phyloP scores from a whole-genome alignment of 1,140 invertebrate species.

The Pseudomyrmex dendroicus region DNA sequence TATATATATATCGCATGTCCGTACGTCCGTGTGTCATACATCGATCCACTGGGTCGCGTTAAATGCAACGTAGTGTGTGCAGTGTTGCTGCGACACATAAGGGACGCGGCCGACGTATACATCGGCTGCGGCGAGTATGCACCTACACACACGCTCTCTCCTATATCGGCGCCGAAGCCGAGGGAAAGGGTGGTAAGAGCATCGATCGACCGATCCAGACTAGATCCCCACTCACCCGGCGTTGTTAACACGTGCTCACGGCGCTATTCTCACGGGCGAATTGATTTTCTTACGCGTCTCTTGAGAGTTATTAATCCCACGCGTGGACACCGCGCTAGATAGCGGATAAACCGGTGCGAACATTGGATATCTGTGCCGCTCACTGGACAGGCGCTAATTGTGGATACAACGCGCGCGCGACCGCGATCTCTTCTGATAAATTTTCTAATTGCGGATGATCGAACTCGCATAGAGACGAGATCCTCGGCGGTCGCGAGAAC shows the following conservation, averaged over 20 bases:
- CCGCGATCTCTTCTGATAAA: slow-evolving; percentile 43
- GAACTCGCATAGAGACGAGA: slow-evolving; percentile 13
- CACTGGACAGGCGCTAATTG: slow-evolving; percentile 47
- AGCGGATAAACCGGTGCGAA: slow-evolving; percentile 51
- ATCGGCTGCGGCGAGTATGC: slow-evolving; percentile 39
- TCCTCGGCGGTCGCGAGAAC: slow-evolving; percentile 8
- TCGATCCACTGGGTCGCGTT: slow-evolving; percentile 78
- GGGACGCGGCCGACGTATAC: slow-evolving; percentile 32
- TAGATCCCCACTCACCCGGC: slow-evolving; percentile 57
- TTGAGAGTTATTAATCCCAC: slow-evolving; percentile 64
- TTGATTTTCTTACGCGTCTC: slow-evolving; percentile 62
- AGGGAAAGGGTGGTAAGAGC: slow-evolving; percentile 59
- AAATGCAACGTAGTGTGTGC: slow-evolving; percentile 80
- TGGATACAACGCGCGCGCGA: slow-evolving; percentile 25
- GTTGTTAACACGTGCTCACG: slow-evolving; percentile 60
- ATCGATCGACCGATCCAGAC: slow-evolving; percentile 61
- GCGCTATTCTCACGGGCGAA: slow-evolving; percentile 57
- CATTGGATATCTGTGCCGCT: slow-evolving; percentile 50
- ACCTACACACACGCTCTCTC: slow-evolving; percentile 46
- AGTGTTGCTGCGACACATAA: slow-evolving; percentile 49
- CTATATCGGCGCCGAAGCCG: slow-evolving; percentile 16
- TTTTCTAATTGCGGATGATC: slow-evolving; percentile 52
- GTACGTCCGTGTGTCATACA: slow-evolving; percentile 56
- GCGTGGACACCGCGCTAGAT: slow-evolving; percentile 49
- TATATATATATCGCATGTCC: neutral